Evolutionary conservation across 2,888 invertebrate species (phyloP), one percentile per base, ranked within the genome.

Genomic region (Chymomyza procnemis): DNA sequence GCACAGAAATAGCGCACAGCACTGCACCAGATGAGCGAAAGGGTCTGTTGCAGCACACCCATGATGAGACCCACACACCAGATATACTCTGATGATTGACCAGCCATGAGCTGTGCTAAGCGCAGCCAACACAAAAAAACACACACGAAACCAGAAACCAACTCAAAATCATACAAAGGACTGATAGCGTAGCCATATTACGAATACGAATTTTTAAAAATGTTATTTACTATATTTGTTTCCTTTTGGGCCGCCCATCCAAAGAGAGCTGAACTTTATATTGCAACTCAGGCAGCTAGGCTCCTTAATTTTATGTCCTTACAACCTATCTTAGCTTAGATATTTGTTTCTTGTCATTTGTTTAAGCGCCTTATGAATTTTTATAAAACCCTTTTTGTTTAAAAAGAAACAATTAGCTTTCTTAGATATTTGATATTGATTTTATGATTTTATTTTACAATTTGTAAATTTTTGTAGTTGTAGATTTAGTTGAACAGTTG

Each of bases 11-110:
- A 63, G 85, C 88, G 34, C 78, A 83, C 30, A 89, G 89, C 69
- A 89, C 87, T 47, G 91, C 88, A 18, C 90, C 91, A 16, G 93
- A 93, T 75, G 93, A 93, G 85, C 91, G 93, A 60, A 92, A 93
- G 67, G 92, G 92, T 3, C 83, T 93, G 66, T 84, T 93, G 63
- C 92, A 93, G 78, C 92, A 92, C 72, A 89, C 90, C 21, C 92
- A 92, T 66, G 93, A 93, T 69, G 92, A 92, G 77, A 89, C 90
- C 67, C 90, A 85, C 67, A 86, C 90, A 65, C 91, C 91, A 66
- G 91, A 90, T 73, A 90, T 90, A 88, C 91, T 91, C 86, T 91
- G 91, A 91, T 91, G 89, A 89, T 87, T 88, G 75, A 88, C 85
- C 62, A 66, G 76, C 59, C 75, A 85, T 47, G 88, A 89, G 69